These are phyloP conservation scores for Hyposmocoma kahamanoa DNA, from an alignment of 1,140 invertebrate species.

Conservation along the genomic window DNA sequence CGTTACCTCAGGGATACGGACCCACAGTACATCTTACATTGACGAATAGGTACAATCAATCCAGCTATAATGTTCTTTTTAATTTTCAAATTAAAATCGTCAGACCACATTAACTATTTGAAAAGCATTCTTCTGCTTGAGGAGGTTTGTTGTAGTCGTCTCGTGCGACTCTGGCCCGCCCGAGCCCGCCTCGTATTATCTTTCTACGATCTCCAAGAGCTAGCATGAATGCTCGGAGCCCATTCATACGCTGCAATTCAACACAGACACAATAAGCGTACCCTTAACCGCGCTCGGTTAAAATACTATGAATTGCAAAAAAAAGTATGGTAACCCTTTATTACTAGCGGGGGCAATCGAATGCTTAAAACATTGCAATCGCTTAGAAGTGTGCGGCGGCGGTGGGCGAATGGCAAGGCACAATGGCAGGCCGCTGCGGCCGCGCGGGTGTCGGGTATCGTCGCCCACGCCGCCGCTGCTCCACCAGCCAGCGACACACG, in stretches of 20 bases:
- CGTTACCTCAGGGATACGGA: no score
- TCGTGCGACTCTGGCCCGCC: conserved; percentile 46
- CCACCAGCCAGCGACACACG: conserved; percentile 45
- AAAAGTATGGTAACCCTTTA: conserved; percentile 68
- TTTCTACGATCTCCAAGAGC: conserved; percentile 47
- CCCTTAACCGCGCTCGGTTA: conserved; percentile 48
- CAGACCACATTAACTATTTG: no score
- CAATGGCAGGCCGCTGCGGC: conserved; percentile 43
- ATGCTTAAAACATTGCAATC: conserved; percentile 69
- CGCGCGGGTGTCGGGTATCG: conserved; percentile 47
- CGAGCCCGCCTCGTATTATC: conserved; percentile 55
- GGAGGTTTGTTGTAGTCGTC: conserved; percentile 60
- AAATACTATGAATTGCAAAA: conserved; percentile 61
- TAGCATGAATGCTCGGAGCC: conserved; percentile 41
- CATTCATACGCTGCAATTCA: conserved; percentile 63
- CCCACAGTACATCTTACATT: no score
- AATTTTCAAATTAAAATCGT: no score
- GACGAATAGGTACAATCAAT: no score
- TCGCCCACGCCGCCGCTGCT: conserved; percentile 40
- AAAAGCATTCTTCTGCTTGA: no score
- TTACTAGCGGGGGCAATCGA: conserved; percentile 67
- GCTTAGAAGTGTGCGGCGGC: conserved; percentile 45
- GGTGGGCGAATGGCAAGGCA: conserved; percentile 42
- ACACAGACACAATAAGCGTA: conserved; percentile 63
- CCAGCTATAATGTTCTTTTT: no score